A percentile compares a stretch with the other conserved stretches of the same genome.
phyloP scores from a whole-genome alignment of 2,888 invertebrate genomes.

The Sturmia bella region DNA sequence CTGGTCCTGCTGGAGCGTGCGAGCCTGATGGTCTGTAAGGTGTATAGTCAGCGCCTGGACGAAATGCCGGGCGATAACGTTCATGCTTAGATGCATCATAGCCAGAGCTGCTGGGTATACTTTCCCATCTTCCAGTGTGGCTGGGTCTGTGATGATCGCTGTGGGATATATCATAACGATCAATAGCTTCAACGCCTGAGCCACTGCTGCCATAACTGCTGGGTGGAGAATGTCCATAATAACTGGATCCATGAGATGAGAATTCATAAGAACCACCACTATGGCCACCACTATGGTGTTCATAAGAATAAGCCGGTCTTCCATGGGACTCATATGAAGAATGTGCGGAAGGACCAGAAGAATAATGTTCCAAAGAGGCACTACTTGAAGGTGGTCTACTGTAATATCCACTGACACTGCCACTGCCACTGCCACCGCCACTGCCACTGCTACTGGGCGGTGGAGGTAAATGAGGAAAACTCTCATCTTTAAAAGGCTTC shows the following conservation, averaged over 20 bases:
- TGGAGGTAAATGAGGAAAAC: conserved; percentile 73
- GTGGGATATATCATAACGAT: conserved; percentile 78
- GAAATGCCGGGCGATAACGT: conserved; percentile 78
- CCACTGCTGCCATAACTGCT: conserved; percentile 77
- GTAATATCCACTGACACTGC: conserved; percentile 75
- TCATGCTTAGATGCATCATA: conserved; percentile 75
- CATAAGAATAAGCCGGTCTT: conserved; percentile 73
- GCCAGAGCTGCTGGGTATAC: conserved; percentile 79
- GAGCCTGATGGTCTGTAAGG: conserved; percentile 76
- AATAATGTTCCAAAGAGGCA: conserved; percentile 78
- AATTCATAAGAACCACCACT: conserved; percentile 77
- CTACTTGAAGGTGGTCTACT: conserved; percentile 75
- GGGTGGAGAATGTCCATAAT: conserved; percentile 78
- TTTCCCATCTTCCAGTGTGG: conserved; percentile 78
- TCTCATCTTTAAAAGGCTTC: conserved; percentile 73
- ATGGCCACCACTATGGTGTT: conserved; percentile 76
- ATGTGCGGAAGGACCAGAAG: conserved; percentile 75
- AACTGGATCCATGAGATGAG: conserved; percentile 78
- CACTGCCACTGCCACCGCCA: conserved; percentile 74
- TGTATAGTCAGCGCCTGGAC: conserved; percentile 77
- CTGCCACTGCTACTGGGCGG: conserved; percentile 73
- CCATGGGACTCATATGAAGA: conserved; percentile 77
- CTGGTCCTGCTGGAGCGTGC: conserved; percentile 71
- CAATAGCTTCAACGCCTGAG: conserved; percentile 75
- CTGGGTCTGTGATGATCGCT: conserved; percentile 75